Conservation (phyloP, 2,113 vertebrate genomes). For the Brevimyrus niger region DNA sequence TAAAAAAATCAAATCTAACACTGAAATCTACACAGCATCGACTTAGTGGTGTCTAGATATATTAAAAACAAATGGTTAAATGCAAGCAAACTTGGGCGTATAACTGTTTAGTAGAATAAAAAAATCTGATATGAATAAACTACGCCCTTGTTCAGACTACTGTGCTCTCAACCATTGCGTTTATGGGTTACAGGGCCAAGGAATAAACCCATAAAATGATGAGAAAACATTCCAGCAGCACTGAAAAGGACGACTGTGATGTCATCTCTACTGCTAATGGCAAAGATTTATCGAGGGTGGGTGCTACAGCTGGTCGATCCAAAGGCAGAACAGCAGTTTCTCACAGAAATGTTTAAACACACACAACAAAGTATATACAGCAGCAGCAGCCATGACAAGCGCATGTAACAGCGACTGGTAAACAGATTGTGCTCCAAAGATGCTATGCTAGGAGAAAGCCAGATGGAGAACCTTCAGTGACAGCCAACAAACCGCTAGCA, state of each 20-base stretch:
- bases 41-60: neutral
- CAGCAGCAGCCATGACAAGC: slow-evolving; percentile 43
- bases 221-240: neutral
- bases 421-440: slow-evolving; percentile 9
- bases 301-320: slow-evolving; percentile 31
- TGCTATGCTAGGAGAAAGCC: neutral
- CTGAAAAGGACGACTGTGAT: neutral
- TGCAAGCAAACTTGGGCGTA: neutral
- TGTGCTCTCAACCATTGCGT: slow-evolving; percentile 40
- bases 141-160: slow-evolving; percentile 16
- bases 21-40: neutral
- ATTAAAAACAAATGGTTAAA: neutral
- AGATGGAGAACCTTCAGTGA: neutral
- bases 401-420: slow-evolving; percentile 27
- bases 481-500: neutral
- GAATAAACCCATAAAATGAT: slow-evolving; percentile 25
- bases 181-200: slow-evolving; percentile 33
- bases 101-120: neutral
- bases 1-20: neutral
- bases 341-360: slow-evolving; percentile 16
- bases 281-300: slow-evolving; percentile 41
- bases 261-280: neutral
- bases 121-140: neutral
- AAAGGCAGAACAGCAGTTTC: slow-evolving; percentile 28
- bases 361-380: slow-evolving; percentile 34